Evolutionary conservation across 1,140 invertebrate genomes (phyloP), one percentile per base, ranked within the genome.

Genomic region (Vanessa atalanta): DNA sequence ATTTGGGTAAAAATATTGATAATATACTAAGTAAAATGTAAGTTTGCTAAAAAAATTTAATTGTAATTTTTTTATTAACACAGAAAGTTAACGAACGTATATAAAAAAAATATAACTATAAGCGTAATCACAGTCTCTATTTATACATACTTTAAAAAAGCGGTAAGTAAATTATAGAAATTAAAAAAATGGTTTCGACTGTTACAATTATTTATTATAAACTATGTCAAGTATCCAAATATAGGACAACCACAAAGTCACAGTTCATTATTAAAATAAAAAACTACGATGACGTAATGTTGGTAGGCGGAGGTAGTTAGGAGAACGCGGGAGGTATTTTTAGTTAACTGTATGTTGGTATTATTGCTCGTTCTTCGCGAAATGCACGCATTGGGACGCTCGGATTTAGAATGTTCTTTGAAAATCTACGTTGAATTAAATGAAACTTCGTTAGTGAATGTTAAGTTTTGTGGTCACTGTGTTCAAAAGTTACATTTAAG

Each of bases 361-460:
- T 70, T 76, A 88, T 72, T 87, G 87, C 68, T 86, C 72, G 79
- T 82, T 86, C 87, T 87, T 90, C 88, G 88, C 88, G 89, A 93
- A 91, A 93, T 91, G 91, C 87, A 91, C 88, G 91, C 87, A 90
- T 89, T 86, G 90, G 76, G 89, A 93, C 89, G 91, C 91, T 87
- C 86, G 83, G 84, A 88, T 89, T 90, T 89, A 88, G 89, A 93
- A 89, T 93, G 87, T 92, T 91, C 88, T 84, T 88, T 87, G 83
- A 91, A 91, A 86, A 90, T 88, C 85, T 88, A 84, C 86, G 84
- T 81, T 88, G 82, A 90, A 87, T 76, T 87, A 79, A 78, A 86
- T 85, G 80, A 85, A 85, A 87, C 83, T 85, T 81, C 76, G 72
- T 77, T 71, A 82, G 81, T 87, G 80, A 77, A 76, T 86, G 84